Evolutionary conservation across 1,140 invertebrate species (phyloP), one percentile per base, ranked within the genome.

Genomic region (Drosophila nigrodunni): DNA sequence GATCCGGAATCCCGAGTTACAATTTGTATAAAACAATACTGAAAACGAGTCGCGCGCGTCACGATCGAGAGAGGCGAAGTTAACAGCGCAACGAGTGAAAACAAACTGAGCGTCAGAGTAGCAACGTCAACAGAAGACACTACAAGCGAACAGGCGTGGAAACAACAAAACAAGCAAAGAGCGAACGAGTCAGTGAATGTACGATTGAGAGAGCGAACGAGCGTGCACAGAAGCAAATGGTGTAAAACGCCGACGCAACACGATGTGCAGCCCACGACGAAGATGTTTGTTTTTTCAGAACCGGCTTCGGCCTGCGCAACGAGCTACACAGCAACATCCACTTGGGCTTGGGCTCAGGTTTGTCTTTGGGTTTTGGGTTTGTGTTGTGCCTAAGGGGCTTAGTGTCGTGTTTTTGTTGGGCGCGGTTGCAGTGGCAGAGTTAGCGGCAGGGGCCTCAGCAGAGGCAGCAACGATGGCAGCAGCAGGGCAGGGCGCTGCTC

Each of bases 401-500:
- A 76, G 55, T 69, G 39, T 68, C 50, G 50, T 21, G 67, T 61
- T 72, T 44, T 30, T 72, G 60, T 59, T 43, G 57, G 67, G 64
- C 69, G 65, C 70, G 70, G 77, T 71, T 76, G 66, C 65, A 70
- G 83, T 71, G 55, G 77, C 60, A 49, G 55, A 15, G 47, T 15
- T 44, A 49, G 11, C 59, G 64, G 37, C 66, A 64, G 46, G 7
- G 68, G 66, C 65, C 68, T 76, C 67, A 47, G 72, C 59, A 49
- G 44, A 13, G 46, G 30, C 58, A 47, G 6, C 59, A 47, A 6
- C 59, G 58, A 39, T 61, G 25, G 7, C 58, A 81, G 62, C 65
- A 72, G 65, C 79, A 74, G 77, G 83, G 83, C 73, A 80, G 83
- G 83, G 83, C 83, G 54, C 62, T 83, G 50, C 62, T 80, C 83